phyloP scores from a whole-genome alignment of 2,797 vertebrate genomes.

The Botia kubotai region DNA sequence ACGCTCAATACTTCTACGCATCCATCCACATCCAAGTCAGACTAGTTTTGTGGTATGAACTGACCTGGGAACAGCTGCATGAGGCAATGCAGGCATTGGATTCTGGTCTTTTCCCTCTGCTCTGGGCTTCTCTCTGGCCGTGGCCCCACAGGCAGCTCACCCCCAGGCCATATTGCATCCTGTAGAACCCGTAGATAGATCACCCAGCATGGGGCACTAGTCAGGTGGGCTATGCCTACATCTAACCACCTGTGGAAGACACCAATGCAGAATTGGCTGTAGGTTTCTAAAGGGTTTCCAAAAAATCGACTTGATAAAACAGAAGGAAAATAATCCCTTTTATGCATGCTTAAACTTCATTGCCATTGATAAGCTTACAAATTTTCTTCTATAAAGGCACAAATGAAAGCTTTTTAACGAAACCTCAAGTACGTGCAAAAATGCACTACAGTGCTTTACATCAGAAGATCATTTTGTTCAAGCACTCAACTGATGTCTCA shows the following conservation, averaged over 20 bases:
- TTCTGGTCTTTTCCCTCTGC: conserved; percentile 77
- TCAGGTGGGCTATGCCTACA: conserved; percentile 85
- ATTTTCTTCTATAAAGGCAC: not conserved
- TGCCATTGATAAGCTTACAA: not conserved
- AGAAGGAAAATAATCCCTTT: not conserved
- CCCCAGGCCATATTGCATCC: conserved; percentile 92
- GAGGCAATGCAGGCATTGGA: conserved; percentile 83
- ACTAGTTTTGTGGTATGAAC: conserved; percentile 9
- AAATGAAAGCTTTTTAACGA: conserved; percentile 44
- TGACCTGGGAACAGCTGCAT: conserved; percentile 87
- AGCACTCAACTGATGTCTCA: conserved; percentile 42
- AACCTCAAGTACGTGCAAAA: conserved; percentile 49
- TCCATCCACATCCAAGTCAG: not conserved
- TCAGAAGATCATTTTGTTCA: conserved; percentile 18
- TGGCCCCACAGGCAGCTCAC: conserved; percentile 81
- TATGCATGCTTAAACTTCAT: not conserved
- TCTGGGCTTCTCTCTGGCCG: conserved; percentile 77
- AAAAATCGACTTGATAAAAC: conserved; percentile 2
- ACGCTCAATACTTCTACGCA: not conserved
- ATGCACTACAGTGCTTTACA: conserved; percentile 43
- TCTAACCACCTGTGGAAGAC: conserved; percentile 86
- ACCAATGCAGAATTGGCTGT: not conserved
- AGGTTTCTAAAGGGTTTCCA: conserved; percentile 15
- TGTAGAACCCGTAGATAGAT: conserved; percentile 89
- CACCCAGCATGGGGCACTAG: conserved; percentile 89